A percentile compares a stretch with the other conserved stretches of the same genome.
Conservation (phyloP, 2,113 vertebrate genomes). For the Spea multiplicata region DNA sequence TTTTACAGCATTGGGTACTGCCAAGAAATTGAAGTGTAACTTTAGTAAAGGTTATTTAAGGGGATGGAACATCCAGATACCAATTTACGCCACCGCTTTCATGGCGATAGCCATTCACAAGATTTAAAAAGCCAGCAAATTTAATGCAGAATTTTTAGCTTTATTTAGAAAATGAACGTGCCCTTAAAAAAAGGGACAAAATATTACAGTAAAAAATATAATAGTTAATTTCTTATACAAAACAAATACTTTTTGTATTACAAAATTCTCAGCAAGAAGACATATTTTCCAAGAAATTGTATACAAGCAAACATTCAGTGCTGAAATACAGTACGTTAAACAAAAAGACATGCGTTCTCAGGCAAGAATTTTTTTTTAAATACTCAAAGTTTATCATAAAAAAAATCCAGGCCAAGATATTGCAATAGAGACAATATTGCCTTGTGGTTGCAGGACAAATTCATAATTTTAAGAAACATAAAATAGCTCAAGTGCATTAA, state of each 20-base stretch:
- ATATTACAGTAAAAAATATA: slow-evolving; percentile 50
- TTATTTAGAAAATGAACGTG: slow-evolving; percentile 46
- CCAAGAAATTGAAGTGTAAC: not conserved
- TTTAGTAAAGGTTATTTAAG: not conserved
- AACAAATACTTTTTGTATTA: not conserved
- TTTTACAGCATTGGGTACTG: too few species aligned
- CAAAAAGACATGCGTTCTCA: slow-evolving; percentile 12
- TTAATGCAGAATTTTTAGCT: slow-evolving; percentile 5
- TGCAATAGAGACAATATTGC: not conserved
- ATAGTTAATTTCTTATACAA: slow-evolving; percentile 44
- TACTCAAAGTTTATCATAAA: not conserved
- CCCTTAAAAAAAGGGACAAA: slow-evolving; percentile 27
- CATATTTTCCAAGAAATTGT: slow-evolving; percentile 21
- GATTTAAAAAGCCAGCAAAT: not conserved
- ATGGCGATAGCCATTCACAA: slow-evolving; percentile 40
- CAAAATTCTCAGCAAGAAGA: slow-evolving; percentile 16
- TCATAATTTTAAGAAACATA: not conserved
- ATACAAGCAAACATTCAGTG: slow-evolving; percentile 35
- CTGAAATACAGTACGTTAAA: slow-evolving; percentile 9
- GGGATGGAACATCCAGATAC: not conserved
- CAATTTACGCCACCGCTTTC: not conserved
- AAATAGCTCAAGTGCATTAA: slow-evolving; percentile 31
- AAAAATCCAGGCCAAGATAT: not conserved
- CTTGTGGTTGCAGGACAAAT: not conserved
- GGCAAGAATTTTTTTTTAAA: not conserved